These are phyloP conservation scores for Natator depressus DNA, from an alignment of 2,113 vertebrate species.

Conservation along the genomic window DNA sequence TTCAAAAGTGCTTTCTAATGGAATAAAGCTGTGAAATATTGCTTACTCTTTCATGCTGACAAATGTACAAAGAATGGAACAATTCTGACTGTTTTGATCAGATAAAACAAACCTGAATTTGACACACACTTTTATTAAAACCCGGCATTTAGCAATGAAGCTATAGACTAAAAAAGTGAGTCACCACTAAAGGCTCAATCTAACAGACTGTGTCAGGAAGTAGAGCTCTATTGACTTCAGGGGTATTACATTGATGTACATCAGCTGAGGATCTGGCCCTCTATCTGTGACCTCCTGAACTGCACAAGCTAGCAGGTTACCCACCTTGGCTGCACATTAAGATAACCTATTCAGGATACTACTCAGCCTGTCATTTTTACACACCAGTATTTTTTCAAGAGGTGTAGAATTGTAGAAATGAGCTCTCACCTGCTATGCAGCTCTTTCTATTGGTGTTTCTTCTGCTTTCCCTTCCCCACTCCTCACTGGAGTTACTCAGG, in stretches of 20 bases:
- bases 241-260: neutral
- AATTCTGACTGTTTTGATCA: neutral
- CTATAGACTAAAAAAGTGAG: neutral
- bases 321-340: neutral
- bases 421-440: neutral
- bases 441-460: neutral
- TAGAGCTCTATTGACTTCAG: neutral
- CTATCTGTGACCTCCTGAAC: neutral
- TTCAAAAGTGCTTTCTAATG: neutral
- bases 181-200: neutral
- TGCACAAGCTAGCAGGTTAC: neutral
- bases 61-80: neutral
- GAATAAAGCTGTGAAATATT: neutral
- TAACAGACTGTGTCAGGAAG: neutral
- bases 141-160: neutral
- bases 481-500: neutral
- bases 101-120: neutral
- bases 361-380: neutral
- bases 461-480: neutral
- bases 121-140: neutral
- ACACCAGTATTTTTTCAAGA: neutral
- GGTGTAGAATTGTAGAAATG: neutral
- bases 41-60: neutral
- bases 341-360: neutral
- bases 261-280: neutral